Evolutionary conservation across 2,113 vertebrate genomes (phyloP).

Genomic region (Emberiza fucata): DNA sequence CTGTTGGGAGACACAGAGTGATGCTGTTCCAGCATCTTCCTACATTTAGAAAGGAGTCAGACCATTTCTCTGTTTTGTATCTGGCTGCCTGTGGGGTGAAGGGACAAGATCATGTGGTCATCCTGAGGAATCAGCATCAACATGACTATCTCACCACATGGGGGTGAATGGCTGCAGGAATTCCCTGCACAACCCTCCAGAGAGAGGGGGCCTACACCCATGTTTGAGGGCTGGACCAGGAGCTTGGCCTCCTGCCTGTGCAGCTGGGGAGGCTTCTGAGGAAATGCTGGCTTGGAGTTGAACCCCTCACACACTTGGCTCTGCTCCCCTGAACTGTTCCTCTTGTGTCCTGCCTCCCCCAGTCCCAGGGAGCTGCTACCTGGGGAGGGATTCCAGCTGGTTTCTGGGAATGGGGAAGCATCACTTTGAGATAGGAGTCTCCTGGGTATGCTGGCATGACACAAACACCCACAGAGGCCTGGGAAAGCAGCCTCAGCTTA

Average conservation of each 20-base stretch:
- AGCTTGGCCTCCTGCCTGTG: neutral
- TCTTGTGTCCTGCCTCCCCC: neutral
- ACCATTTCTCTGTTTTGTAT: neutral
- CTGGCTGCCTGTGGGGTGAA: neutral
- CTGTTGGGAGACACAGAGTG: neutral
- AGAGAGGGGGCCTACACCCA: neutral
- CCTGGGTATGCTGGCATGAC: neutral
- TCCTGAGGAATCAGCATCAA: neutral
- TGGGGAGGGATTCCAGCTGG: neutral
- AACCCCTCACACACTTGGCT: neutral
- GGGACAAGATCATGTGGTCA: neutral
- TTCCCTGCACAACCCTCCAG: neutral
- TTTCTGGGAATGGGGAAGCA: neutral
- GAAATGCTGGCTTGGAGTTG: neutral
- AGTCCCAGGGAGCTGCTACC: neutral
- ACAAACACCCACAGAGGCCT: neutral
- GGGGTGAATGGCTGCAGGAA: neutral
- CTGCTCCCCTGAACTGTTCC: neutral
- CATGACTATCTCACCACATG: neutral
- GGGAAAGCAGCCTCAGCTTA: neutral
- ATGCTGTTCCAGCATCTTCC: neutral
- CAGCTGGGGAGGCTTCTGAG: neutral
- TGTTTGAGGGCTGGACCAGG: neutral
- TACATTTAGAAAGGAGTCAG: rapidly evolving
- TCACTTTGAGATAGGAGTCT: neutral